A percentile compares a stretch with the other conserved stretches of the same genome.
Conservation (phyloP, 1,140 invertebrate species). For the Hyposmocoma kahamanoa region DNA sequence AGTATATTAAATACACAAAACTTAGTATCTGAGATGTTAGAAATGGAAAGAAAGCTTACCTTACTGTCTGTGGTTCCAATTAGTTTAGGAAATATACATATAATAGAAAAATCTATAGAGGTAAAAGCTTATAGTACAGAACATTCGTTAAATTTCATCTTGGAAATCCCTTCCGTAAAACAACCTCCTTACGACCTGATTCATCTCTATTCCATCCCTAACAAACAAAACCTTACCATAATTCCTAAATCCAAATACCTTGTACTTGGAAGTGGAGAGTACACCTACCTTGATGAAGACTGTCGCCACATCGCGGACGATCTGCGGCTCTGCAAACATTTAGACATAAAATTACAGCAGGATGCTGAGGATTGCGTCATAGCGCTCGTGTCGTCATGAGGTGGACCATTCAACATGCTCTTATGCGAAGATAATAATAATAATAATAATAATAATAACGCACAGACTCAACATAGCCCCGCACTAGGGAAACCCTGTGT, state of each 20-base stretch:
- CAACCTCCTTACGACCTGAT: background rate
- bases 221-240: conserved; percentile 1
- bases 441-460: too few relatives aligned
- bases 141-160: conserved; percentile 1
- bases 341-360: background rate
- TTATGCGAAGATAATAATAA: too few relatives aligned
- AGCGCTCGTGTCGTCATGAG: background rate
- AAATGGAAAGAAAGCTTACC: background rate
- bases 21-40: background rate
- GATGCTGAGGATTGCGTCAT: background rate
- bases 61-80: background rate
- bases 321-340: background rate
- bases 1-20: conserved; percentile 2
- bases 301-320: background rate
- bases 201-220: conserved; percentile 1
- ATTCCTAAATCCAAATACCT: conserved; percentile 7
- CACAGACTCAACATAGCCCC: too few relatives aligned
- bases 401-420: background rate
- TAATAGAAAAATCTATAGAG: background rate
- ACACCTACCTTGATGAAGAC: background rate
- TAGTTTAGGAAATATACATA: background rate
- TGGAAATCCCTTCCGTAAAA: background rate
- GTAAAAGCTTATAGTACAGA: conserved; percentile 1
- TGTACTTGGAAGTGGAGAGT: conserved; percentile 4
- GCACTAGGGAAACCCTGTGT: too few relatives aligned